phyloP scores from a whole-genome alignment of 2,113 vertebrate species.

The Baryphthengus martii region DNA sequence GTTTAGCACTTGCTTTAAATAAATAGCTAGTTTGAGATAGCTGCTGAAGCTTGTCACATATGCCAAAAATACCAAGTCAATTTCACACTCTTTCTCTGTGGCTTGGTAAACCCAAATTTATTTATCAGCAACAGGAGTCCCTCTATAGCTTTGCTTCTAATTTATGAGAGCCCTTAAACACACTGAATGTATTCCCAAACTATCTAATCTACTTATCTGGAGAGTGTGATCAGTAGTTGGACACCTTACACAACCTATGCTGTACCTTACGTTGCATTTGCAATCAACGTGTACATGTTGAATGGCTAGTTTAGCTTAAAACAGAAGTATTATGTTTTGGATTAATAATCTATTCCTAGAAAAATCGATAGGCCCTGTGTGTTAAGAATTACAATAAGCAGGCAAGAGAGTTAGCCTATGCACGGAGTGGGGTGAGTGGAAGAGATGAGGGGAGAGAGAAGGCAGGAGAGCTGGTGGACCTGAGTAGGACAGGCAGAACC shows the following conservation, averaged over 20 bases:
- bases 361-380: neutral
- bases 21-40: neutral
- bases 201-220: neutral
- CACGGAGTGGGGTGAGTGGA: neutral
- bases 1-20: slow-evolving; percentile 9
- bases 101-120: neutral
- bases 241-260: neutral
- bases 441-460: neutral
- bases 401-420: neutral
- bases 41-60: neutral
- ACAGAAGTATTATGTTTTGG: neutral
- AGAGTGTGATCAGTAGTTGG: neutral
- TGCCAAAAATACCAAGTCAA: neutral
- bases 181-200: neutral
- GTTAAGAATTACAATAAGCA: neutral
- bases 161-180: neutral
- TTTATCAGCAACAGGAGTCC: neutral
- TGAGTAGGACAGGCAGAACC: neutral
- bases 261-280: neutral
- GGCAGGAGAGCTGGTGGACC: neutral
- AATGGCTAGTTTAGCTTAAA: neutral
- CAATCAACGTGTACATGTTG: neutral
- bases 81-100: neutral
- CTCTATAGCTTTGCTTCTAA: neutral
- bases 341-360: neutral